Evolutionary conservation across 2,113 vertebrate genomes (phyloP), one percentile per base, ranked within the genome.

Genomic region (Polyodon spathula): DNA sequence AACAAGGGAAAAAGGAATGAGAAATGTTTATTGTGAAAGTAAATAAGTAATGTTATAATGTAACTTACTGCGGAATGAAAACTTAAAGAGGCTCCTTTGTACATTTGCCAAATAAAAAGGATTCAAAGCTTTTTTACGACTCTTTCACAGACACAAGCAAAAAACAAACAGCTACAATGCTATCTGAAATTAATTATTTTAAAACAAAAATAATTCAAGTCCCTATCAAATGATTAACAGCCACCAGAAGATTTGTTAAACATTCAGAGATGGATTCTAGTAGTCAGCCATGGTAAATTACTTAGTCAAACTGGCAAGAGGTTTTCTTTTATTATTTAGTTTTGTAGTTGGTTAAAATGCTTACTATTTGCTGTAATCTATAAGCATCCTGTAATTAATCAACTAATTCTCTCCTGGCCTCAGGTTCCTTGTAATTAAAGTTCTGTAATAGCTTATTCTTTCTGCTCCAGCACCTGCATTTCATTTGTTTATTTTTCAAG

Each of bases 381-480:
- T 86, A 84, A 81, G 75, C 76, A 86, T 84, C 83, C 84, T 80
- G 79, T 86, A 89, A 93, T 91, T 90, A 86, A 92, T 91, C 87
- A 90, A 82, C 83, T 80, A 84, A 84, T 84, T 89, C 79, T 86
- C 86, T 82, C 82, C 85, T 83, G 89, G 87, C 89, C 90, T 90
- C 76, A 84, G 79, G 89, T 88, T 88, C 84, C 79, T 90, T 89
- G 92, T 97, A 97, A 97, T 98, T 96, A 97, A 97, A 91, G 89
- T 92, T 88, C 84, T 90, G 88, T 93, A 97, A 97, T 95, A 91
- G 93, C 89, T 93, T 97, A 92, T 93, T 97, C 89, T 98, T 97
- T 97, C 93, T 97, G 96, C 93, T 97, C 89, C 92, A 95, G 89
- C 94, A 93, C 89, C 90, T 94, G 91, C 93, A 95, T 93, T 97